A percentile compares a stretch with the other conserved stretches of the same genome.
Evolutionary conservation across 1,140 invertebrate species (phyloP).

Genomic region (Anagrus nilaparvatae): DNA sequence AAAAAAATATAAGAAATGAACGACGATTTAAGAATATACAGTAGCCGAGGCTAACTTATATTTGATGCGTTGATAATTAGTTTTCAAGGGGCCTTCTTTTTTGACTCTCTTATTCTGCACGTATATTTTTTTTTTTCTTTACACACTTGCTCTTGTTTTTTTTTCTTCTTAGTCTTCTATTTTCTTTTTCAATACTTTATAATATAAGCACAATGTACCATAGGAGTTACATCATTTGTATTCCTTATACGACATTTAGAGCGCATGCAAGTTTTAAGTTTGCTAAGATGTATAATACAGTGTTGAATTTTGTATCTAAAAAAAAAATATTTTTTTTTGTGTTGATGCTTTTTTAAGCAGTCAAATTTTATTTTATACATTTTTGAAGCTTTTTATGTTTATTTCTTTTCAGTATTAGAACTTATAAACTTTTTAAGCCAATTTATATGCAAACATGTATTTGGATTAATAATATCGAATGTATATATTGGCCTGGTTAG

Average conservation of each 20-base stretch:
- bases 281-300: too few relatives aligned
- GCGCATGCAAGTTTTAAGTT: too few relatives aligned
- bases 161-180: constrained; percentile 2
- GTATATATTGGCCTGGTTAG: too few relatives aligned
- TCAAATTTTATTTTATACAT: too few relatives aligned
- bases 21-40: constrained; percentile 34
- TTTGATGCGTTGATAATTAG: constrained; percentile 44
- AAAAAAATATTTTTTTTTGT: too few relatives aligned
- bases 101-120: constrained; percentile 4
- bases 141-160: constrained; percentile 1
- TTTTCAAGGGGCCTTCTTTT: constrained; percentile 26
- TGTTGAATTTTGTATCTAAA: too few relatives aligned
- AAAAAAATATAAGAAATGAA: constrained; percentile 14
- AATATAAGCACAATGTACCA: not conserved
- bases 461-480: too few relatives aligned
- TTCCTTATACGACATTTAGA: constrained; percentile 12
- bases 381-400: too few relatives aligned
- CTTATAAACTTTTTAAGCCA: too few relatives aligned
- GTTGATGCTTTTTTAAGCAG: too few relatives aligned
- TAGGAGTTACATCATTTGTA: constrained; percentile 13
- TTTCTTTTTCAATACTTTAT: constrained; percentile 1
- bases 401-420: too few relatives aligned
- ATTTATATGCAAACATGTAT: too few relatives aligned
- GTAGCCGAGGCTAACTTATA: constrained; percentile 42
- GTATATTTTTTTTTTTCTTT: constrained; percentile 10